Conservation (phyloP, 2,113 vertebrate genomes). For the Otis tarda region DNA sequence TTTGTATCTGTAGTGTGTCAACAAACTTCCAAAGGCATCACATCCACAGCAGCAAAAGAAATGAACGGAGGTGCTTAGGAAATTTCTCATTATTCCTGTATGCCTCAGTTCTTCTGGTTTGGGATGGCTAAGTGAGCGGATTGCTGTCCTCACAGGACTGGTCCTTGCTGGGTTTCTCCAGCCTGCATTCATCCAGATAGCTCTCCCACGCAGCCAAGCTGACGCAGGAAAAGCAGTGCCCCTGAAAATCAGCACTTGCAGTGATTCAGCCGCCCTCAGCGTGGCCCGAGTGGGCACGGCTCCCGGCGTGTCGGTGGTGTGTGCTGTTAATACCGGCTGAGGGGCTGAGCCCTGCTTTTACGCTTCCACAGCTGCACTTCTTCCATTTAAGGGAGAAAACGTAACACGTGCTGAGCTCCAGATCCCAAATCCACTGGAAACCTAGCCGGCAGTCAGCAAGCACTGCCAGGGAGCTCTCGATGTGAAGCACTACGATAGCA, state of each 20-base stretch:
- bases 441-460: not conserved
- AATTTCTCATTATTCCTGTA: not conserved
- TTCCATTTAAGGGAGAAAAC: slow-evolving; percentile 20
- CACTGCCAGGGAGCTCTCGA: not conserved
- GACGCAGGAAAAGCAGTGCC: not conserved
- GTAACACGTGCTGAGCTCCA: not conserved
- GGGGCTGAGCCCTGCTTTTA: not conserved
- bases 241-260: not conserved
- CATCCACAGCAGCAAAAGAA: not conserved
- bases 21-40: not conserved
- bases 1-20: not conserved
- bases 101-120: not conserved
- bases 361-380: not conserved
- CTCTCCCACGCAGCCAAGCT: not conserved
- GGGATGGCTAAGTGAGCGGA: not conserved
- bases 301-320: not conserved
- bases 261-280: not conserved
- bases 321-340: not conserved
- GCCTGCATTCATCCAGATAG: not conserved
- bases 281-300: not conserved
- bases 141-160: not conserved
- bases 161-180: not conserved
- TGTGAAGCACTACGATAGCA: not conserved
- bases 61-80: not conserved
- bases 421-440: not conserved